Evolutionary conservation across 2,888 invertebrate species (phyloP).

Genomic region (Cinara cedri): DNA sequence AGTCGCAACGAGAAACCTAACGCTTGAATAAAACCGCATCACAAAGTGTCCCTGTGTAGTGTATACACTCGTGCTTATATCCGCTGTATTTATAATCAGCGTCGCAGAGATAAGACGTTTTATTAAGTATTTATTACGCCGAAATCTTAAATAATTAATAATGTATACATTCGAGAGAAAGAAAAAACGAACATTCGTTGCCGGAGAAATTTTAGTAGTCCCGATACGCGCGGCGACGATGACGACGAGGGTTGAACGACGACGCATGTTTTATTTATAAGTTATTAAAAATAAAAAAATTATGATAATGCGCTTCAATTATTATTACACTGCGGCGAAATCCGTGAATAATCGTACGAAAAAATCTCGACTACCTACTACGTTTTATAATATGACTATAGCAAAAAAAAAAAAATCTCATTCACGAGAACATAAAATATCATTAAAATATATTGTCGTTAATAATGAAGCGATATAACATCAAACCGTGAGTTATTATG

Average conservation of each 20-base stretch:
- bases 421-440: slow-evolving; percentile 39
- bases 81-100: slow-evolving; percentile 9
- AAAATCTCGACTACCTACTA: slow-evolving; percentile 17
- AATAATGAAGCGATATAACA: slow-evolving; percentile 11
- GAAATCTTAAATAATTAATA: slow-evolving; percentile 46
- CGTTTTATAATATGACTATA: too few relatives aligned
- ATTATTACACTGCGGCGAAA: slow-evolving; percentile 24
- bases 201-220: slow-evolving; percentile 28
- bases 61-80: too few relatives aligned
- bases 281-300: slow-evolving; percentile 1
- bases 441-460: not conserved
- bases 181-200: not conserved
- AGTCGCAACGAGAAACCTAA: not conserved
- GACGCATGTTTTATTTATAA: slow-evolving; percentile 41
- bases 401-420: slow-evolving; percentile 2
- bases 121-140: slow-evolving; percentile 30
- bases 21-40: not conserved
- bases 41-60: too few relatives aligned
- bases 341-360: slow-evolving; percentile 36
- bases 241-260: not conserved
- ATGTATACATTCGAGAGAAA: not conserved
- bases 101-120: slow-evolving; percentile 3
- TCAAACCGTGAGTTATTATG: not conserved
- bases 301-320: slow-evolving; percentile 31
- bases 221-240: not conserved